Conservation (phyloP, 2,888 invertebrate genomes). For the Baronia brevicornis region DNA sequence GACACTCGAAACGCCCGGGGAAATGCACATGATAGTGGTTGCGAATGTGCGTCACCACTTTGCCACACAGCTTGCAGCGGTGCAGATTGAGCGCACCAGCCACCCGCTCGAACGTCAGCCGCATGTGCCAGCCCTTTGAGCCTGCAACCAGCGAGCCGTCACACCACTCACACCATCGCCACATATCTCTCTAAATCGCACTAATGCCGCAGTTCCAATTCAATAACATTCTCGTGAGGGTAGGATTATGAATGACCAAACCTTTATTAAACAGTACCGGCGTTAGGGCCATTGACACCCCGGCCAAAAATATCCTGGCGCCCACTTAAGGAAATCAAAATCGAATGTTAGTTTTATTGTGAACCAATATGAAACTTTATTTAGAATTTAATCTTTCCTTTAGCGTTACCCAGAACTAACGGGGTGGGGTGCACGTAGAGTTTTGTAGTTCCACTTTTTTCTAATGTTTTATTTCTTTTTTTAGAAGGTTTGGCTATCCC, state of each 20-base stretch:
- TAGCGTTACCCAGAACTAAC: no score
- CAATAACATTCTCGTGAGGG: no score
- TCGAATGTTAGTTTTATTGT: no score
- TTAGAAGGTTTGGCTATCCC: no score
- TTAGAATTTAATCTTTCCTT: no score
- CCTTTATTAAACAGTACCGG: background rate
- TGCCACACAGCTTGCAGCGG: constrained; percentile 95
- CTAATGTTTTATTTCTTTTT: no score
- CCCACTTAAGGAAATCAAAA: no score
- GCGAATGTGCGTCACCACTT: constrained; percentile 95
- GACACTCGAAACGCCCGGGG: constrained; percentile 94
- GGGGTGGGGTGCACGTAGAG: no score
- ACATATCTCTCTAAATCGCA: no score
- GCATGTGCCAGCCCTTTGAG: constrained; percentile 96
- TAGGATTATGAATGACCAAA: constrained; percentile 1
- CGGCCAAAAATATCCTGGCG: no score
- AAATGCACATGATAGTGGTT: constrained; percentile 96
- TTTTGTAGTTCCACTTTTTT: no score
- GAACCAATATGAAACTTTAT: no score
- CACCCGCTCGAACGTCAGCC: constrained; percentile 94
- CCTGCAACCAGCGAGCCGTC: constrained; percentile 84
- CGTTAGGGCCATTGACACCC: constrained; percentile 16
- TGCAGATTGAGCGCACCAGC: constrained; percentile 94
- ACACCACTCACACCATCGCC: constrained; percentile 25
- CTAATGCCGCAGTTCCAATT: constrained; percentile 37